A percentile compares a stretch with the other conserved stretches of the same genome.
These are phyloP conservation scores for Forbesichthys papilliferus DNA, from an alignment of 2,113 vertebrate genomes.

Conservation along the genomic window DNA sequence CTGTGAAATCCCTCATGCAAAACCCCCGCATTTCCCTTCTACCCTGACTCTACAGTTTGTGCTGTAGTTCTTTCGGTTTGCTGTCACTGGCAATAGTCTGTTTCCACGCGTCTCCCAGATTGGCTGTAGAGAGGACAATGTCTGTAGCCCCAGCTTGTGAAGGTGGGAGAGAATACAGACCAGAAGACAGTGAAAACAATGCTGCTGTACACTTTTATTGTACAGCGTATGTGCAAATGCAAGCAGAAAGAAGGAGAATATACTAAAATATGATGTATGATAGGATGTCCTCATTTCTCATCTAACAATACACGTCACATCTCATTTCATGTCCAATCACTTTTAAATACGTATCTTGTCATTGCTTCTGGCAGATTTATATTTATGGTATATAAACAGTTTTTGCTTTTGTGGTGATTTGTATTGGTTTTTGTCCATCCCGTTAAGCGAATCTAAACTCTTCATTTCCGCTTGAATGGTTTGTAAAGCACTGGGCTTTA, in stretches of 20 bases:
- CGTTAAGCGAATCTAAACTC: background rate
- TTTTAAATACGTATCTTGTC: background rate
- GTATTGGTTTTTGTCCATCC: background rate
- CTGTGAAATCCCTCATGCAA: too few relatives aligned
- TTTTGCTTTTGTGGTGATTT: conserved; percentile 20
- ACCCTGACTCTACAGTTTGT: conserved; percentile 39
- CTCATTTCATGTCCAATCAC: background rate
- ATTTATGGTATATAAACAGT: background rate
- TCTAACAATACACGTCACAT: conserved; percentile 2
- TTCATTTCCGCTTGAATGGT: background rate
- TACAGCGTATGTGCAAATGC: too few relatives aligned
- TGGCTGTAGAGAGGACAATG: conserved; percentile 58
- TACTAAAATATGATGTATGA: conserved; percentile 1
- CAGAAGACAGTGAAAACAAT: background rate
- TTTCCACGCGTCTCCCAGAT: conserved; percentile 61
- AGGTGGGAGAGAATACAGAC: background rate
- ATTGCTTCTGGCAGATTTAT: background rate
- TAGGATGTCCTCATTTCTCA: conserved; percentile 30
- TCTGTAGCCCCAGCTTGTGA: conserved; percentile 50
- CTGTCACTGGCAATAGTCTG: conserved; percentile 33
- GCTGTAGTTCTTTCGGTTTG: conserved; percentile 27
- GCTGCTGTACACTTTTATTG: too few relatives aligned
- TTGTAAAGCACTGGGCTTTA: background rate
- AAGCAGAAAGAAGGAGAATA: too few relatives aligned
- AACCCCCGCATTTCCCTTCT: conserved; percentile 15